Conservation (phyloP, 1,140 invertebrate genomes). For the Psix sp. region DNA sequence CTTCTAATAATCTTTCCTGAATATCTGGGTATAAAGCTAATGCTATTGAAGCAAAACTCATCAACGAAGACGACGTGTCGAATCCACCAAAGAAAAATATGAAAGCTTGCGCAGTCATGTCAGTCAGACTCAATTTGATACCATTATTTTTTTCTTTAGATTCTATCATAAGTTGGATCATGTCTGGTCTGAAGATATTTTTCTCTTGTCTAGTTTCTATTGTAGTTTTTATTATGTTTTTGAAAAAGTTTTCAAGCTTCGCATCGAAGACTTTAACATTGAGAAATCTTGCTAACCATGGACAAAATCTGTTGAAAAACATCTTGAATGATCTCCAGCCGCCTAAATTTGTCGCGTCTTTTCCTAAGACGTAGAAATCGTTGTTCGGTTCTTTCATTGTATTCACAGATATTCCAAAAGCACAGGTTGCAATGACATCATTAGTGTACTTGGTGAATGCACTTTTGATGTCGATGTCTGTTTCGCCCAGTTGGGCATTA, state of each 20-base stretch:
- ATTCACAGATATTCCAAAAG: slow-evolving; percentile 35
- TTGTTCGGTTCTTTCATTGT: slow-evolving; percentile 10
- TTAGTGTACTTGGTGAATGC: slow-evolving; percentile 34
- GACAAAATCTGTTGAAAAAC: slow-evolving; percentile 13
- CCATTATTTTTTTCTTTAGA: slow-evolving; percentile 46
- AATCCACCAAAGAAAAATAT: slow-evolving; percentile 76
- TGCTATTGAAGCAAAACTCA: slow-evolving; percentile 76
- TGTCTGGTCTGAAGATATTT: slow-evolving; percentile 74
- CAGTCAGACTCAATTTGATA: slow-evolving; percentile 3
- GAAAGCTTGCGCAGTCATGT: slow-evolving; percentile 36
- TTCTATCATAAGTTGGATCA: slow-evolving; percentile 77
- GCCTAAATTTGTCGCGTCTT: slow-evolving; percentile 7
- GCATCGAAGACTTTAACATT: slow-evolving; percentile 50
- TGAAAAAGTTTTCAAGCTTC: slow-evolving; percentile 62
- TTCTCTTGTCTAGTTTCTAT: slow-evolving; percentile 74
- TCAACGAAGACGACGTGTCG: slow-evolving; percentile 79
- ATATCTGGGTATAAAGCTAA: slow-evolving; percentile 79
- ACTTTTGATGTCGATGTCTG: slow-evolving; percentile 57
- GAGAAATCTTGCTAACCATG: slow-evolving; percentile 24
- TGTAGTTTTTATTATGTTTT: slow-evolving; percentile 70
- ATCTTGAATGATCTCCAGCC: slow-evolving; percentile 64
- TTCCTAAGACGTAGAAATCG: slow-evolving; percentile 13
- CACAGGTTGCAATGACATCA: slow-evolving; percentile 40
- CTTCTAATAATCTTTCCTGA: slow-evolving; percentile 72
- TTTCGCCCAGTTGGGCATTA: background rate